These are phyloP conservation scores for Anastrepha obliqua DNA, from an alignment of 1,140 invertebrate genomes.

Conservation along the genomic window DNA sequence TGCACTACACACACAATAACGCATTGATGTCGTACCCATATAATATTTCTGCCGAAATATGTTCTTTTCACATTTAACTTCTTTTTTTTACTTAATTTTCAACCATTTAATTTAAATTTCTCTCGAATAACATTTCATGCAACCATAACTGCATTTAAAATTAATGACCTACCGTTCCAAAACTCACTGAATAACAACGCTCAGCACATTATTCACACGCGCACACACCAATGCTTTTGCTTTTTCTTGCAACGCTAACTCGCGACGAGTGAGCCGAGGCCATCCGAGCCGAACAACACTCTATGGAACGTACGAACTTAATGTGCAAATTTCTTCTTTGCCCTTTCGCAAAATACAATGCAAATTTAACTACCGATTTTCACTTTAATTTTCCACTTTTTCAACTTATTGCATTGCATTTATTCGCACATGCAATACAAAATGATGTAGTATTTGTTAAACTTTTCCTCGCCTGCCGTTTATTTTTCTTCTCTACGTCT, in stretches of 20 bases:
- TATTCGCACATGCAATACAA: not conserved
- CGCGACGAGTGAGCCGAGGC: conserved; percentile 30
- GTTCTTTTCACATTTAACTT: not conserved
- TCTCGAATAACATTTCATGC: not conserved
- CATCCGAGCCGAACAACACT: conserved; percentile 13
- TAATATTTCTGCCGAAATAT: no score
- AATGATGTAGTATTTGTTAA: not conserved
- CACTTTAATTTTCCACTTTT: conserved; percentile 21
- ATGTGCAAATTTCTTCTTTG: conserved; percentile 34
- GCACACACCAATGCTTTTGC: conserved; percentile 22
- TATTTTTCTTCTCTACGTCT: conserved; percentile 17
- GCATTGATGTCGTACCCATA: not conserved
- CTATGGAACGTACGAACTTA: conserved; percentile 9
- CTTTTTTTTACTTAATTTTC: not conserved
- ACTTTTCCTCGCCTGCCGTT: not conserved
- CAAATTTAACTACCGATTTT: conserved; percentile 34
- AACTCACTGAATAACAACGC: conserved; percentile 38
- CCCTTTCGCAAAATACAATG: conserved; percentile 11
- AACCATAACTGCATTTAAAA: conserved; percentile 5
- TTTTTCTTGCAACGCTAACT: conserved; percentile 42
- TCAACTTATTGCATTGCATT: conserved; percentile 28
- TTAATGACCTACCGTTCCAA: conserved; percentile 39
- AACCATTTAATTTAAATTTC: not conserved
- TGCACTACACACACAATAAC: not conserved
- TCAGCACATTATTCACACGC: conserved; percentile 11